A percentile compares a stretch with the other conserved stretches of the same genome.
These are phyloP conservation scores for Nephrocerus scutellatus DNA, from an alignment of 2,888 invertebrate genomes.

Conservation along the genomic window DNA sequence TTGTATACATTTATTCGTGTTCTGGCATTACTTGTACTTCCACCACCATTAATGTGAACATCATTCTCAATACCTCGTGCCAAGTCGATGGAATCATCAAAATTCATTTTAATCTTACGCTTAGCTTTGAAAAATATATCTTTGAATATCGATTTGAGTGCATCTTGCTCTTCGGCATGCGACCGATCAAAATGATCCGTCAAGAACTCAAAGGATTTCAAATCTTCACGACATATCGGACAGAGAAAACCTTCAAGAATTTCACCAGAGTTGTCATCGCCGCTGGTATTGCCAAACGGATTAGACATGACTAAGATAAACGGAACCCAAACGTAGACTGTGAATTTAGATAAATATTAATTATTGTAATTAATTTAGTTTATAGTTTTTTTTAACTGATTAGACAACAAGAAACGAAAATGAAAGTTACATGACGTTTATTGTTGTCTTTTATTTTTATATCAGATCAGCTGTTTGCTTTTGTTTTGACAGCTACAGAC, in stretches of 20 bases:
- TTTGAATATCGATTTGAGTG: slow-evolving; percentile 65
- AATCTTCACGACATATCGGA: slow-evolving; percentile 87
- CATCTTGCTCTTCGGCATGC: slow-evolving; percentile 82
- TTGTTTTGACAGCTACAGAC: no score
- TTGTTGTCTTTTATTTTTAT: no score
- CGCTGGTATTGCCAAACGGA: slow-evolving; percentile 36
- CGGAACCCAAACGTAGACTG: no score
- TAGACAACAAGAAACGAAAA: no score
- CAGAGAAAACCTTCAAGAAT: slow-evolving; percentile 91
- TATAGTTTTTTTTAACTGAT: no score
- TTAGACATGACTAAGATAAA: slow-evolving; percentile 30
- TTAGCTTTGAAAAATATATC: slow-evolving; percentile 86
- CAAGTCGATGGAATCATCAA: slow-evolving; percentile 61
- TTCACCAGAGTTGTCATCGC: slow-evolving; percentile 49
- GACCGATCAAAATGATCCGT: slow-evolving; percentile 82
- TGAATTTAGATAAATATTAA: no score
- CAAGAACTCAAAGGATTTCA: slow-evolving; percentile 74
- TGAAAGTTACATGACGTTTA: no score
- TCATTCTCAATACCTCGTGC: slow-evolving; percentile 55
- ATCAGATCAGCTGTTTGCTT: no score
- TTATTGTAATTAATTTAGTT: no score
- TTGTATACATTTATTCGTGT: slow-evolving; percentile 35
- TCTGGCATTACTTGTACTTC: slow-evolving; percentile 26
- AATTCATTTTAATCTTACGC: slow-evolving; percentile 69
- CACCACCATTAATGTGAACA: slow-evolving; percentile 35